phyloP scores from a whole-genome alignment of 2,888 invertebrate genomes.

The Linnaemya vulpina region DNA sequence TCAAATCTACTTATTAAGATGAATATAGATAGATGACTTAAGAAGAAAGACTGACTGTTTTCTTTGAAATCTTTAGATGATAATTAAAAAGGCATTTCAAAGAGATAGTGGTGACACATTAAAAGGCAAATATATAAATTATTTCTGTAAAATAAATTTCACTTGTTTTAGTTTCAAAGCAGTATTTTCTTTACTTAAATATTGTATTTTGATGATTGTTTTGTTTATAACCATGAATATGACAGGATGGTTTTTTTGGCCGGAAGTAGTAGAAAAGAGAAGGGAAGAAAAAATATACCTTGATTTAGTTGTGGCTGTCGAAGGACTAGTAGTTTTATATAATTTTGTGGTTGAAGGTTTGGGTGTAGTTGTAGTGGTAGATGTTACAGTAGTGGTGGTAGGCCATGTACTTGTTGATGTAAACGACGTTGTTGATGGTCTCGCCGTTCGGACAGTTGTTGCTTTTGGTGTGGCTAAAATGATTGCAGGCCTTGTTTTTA shows the following conservation, averaged over 20 bases:
- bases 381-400: slow-evolving; percentile 79
- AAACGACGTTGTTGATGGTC: slow-evolving; percentile 78
- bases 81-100: slow-evolving; percentile 1
- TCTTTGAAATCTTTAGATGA: neutral
- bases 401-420: slow-evolving; percentile 83
- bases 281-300: slow-evolving; percentile 70
- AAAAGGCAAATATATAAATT: slow-evolving; percentile 59
- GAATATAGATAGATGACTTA: neutral
- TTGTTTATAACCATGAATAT: slow-evolving; percentile 4
- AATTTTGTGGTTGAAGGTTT: slow-evolving; percentile 77
- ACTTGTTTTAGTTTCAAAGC: slow-evolving; percentile 46
- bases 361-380: slow-evolving; percentile 84
- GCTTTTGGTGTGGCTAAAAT: slow-evolving; percentile 25
- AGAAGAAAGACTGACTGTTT: slow-evolving; percentile 3
- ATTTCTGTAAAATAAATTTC: slow-evolving; percentile 3
- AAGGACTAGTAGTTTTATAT: slow-evolving; percentile 66
- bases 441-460: slow-evolving; percentile 84
- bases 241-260: slow-evolving; percentile 3
- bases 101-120: slow-evolving; percentile 37
- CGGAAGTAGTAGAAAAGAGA: slow-evolving; percentile 23
- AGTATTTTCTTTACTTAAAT: slow-evolving; percentile 15
- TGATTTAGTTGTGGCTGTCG: slow-evolving; percentile 73
- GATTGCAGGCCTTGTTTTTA: slow-evolving; percentile 74
- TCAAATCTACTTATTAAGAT: slow-evolving; percentile 51
- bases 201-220: slow-evolving; percentile 7